Evolutionary conservation across 2,797 vertebrate species (phyloP).

Genomic region (Enteromius fasciolatus): DNA sequence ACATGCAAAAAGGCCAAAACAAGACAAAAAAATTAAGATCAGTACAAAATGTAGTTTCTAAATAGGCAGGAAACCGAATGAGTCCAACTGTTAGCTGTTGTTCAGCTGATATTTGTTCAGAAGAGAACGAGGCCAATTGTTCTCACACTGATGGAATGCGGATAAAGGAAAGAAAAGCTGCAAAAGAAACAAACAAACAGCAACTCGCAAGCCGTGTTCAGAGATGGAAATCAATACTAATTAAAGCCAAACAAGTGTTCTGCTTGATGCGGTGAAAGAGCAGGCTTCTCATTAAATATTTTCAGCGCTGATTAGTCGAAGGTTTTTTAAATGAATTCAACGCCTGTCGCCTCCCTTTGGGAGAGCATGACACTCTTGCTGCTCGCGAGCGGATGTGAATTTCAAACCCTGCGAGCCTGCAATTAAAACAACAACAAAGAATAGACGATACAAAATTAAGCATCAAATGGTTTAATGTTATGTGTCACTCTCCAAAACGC

Average conservation of each 20-base stretch:
- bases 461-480: constrained; percentile 89
- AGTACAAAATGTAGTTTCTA: background rate
- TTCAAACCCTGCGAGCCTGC: constrained; percentile 71
- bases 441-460: constrained; percentile 77
- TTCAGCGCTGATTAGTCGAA: constrained; percentile 85
- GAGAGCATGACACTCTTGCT: constrained; percentile 70
- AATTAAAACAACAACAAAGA: constrained; percentile 76
- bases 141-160: constrained; percentile 67
- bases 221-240: constrained; percentile 92
- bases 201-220: constrained; percentile 69
- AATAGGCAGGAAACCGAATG: background rate
- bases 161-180: constrained; percentile 62
- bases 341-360: constrained; percentile 74
- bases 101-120: constrained; percentile 19
- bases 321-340: constrained; percentile 80
- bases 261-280: constrained; percentile 83
- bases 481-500: constrained; percentile 85
- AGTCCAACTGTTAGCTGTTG: background rate
- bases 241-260: constrained; percentile 91
- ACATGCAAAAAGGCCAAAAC: background rate
- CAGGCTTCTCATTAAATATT: constrained; percentile 84
- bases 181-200: constrained; percentile 44
- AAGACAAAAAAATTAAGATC: background rate
- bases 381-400: constrained; percentile 67
- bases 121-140: constrained; percentile 7